These are phyloP conservation scores for Drosophila niveifrons DNA, from an alignment of 2,888 invertebrate species.

Conservation along the genomic window DNA sequence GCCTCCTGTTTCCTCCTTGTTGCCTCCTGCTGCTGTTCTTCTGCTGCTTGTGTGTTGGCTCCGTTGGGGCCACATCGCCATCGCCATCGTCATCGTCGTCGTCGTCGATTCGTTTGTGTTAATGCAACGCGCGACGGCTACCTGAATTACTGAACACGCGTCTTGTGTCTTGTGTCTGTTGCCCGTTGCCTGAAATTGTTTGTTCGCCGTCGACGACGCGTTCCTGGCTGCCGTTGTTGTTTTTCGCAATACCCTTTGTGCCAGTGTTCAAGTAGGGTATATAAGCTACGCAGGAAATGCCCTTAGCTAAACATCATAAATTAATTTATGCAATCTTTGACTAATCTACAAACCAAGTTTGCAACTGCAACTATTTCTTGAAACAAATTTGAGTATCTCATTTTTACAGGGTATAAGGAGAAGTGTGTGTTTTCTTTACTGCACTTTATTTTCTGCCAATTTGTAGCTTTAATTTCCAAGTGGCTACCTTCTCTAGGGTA, in stretches of 20 bases:
- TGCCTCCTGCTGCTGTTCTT: constrained; percentile 1
- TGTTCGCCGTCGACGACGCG: constrained; percentile 75
- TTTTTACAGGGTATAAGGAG: no score
- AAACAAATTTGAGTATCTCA: no score
- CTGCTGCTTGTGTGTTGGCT: constrained; percentile 47
- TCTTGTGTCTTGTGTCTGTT: constrained; percentile 82
- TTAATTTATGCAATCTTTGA: no score
- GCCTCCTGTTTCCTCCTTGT: constrained; percentile 37
- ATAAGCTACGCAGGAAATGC: neutral
- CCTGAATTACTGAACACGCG: constrained; percentile 85
- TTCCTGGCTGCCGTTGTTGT: constrained; percentile 54
- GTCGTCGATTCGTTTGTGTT: constrained; percentile 81
- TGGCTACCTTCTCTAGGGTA: neutral
- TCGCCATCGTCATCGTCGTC: constrained; percentile 28
- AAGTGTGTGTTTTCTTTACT: no score
- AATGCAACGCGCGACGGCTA: constrained; percentile 84
- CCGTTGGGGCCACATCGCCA: constrained; percentile 48
- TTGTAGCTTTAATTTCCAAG: no score
- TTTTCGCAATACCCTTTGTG: no score
- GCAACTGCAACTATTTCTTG: no score
- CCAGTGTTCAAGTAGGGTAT: no score
- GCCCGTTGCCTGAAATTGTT: constrained; percentile 74
- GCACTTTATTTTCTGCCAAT: no score
- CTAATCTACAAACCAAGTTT: no score
- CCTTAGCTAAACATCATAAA: no score